Conservation (phyloP, 92 coral and sea anemone species). For the Porites rus region DNA sequence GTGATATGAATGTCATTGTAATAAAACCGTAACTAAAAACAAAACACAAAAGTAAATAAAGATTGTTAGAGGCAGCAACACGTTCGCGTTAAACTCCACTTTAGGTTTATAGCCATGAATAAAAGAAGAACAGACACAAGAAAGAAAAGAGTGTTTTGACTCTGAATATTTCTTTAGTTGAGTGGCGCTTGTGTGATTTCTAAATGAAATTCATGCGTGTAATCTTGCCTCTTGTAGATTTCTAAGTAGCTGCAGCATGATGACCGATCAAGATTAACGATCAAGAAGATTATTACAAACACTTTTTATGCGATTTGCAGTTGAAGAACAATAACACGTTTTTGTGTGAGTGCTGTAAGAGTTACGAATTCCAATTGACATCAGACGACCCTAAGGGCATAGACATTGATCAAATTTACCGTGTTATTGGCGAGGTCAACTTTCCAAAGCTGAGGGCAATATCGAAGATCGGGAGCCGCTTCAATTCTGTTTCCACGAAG, state of each 20-base stretch:
- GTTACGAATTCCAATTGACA: too few relatives aligned
- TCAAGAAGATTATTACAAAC: not conserved
- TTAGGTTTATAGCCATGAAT: not conserved
- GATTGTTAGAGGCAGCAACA: conserved; percentile 13
- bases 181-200: not conserved
- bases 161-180: not conserved
- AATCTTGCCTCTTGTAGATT: not conserved
- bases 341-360: too few relatives aligned
- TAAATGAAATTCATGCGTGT: not conserved
- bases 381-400: not conserved
- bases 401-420: conserved; percentile 63
- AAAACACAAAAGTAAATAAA: conserved; percentile 29
- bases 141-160: not conserved
- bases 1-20: conserved; percentile 20
- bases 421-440: conserved; percentile 94
- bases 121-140: not conserved
- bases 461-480: conserved; percentile 83
- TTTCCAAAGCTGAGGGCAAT: conserved; percentile 96
- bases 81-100: not conserved
- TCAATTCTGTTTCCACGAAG: conserved; percentile 86
- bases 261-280: conserved; percentile 5
- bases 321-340: not conserved
- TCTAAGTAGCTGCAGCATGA: not conserved
- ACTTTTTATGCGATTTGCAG: not conserved
- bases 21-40: conserved; percentile 22